These are phyloP conservation scores for Asobara japonica DNA, from an alignment of 1,140 invertebrate genomes.

Conservation along the genomic window DNA sequence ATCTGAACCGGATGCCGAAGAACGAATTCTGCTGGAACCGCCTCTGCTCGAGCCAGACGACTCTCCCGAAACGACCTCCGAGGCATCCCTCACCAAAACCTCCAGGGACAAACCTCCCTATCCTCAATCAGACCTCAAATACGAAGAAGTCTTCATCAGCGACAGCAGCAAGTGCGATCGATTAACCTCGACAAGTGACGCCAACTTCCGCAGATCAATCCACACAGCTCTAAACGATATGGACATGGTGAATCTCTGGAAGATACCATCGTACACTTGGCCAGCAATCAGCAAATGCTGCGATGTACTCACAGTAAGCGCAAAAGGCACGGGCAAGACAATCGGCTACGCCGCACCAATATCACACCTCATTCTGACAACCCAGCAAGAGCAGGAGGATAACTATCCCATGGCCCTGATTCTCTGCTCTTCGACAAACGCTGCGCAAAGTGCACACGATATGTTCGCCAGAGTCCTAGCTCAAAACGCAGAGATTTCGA, in stretches of 20 bases:
- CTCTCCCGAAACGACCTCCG: neutral
- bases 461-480: slow-evolving; percentile 44
- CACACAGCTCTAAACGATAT: slow-evolving; percentile 45
- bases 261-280: slow-evolving; percentile 61
- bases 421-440: slow-evolving; percentile 53
- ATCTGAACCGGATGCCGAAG: neutral
- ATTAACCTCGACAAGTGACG: slow-evolving; percentile 41
- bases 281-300: slow-evolving; percentile 57
- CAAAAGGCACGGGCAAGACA: slow-evolving; percentile 57
- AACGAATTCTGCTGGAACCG: neutral
- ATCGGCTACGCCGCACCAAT: slow-evolving; percentile 54
- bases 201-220: slow-evolving; percentile 47
- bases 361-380: slow-evolving; percentile 41
- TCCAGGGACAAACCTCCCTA: neutral
- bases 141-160: slow-evolving; percentile 51
- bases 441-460: slow-evolving; percentile 45
- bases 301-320: slow-evolving; percentile 52
- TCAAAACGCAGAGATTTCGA: slow-evolving; percentile 38
- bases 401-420: slow-evolving; percentile 48
- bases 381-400: slow-evolving; percentile 34
- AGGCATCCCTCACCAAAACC: neutral
- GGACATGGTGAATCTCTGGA: slow-evolving; percentile 33
- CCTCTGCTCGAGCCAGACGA: neutral
- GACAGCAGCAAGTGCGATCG: slow-evolving; percentile 42
- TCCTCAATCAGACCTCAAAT: slow-evolving; percentile 23